Evolutionary conservation across 1,140 invertebrate genomes (phyloP), one percentile per base, ranked within the genome.

Genomic region (Limonius californicus): DNA sequence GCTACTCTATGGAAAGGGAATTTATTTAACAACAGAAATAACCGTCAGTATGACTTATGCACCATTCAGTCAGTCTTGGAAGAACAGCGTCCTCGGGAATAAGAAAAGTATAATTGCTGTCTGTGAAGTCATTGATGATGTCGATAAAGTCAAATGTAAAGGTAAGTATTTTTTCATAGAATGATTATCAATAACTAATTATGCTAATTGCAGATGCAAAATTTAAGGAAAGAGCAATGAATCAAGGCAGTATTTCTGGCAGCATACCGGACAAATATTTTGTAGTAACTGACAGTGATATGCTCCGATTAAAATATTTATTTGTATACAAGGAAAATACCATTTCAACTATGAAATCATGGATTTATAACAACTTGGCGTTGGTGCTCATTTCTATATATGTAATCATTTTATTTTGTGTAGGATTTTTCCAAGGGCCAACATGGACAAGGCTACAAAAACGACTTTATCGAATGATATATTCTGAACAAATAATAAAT

Each of bases 41-140:
- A 83, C 82, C 64, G 79, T 89, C 16, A 87, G 84, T 71, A 72
- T 91, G 54, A 80, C 81, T 8, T 89, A 86, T 68, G 88, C 88
- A 73, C 87, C 87, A 12, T 81, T 81, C 47, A 85, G 88, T 0
- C 83, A 84, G 63, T 84, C 84, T 8, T 91, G 91, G 89, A 84
- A 85, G 7, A 83, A 84, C 20, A 91, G 89, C 70, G 73, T 81
- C 23, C 79, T 91, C 30, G 90, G 90, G 2, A 82, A 83, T 16
- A 81, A 87, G 59, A 76, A 92, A 23, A 88, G 88, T 20, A 89
- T 89, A 74, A 80, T 93, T 16, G 90, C 90, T 12, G 74, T 93
- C 18, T 89, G 90, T 79, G 85, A 93, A 81, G 79, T 92, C 65
- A 84, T 92, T 57, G 82, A 90, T 75, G 84, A 89, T 70, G 82